Evolutionary conservation across 2,888 invertebrate genomes (phyloP), one percentile per base, ranked within the genome.

Genomic region (Hymenopus coronatus): DNA sequence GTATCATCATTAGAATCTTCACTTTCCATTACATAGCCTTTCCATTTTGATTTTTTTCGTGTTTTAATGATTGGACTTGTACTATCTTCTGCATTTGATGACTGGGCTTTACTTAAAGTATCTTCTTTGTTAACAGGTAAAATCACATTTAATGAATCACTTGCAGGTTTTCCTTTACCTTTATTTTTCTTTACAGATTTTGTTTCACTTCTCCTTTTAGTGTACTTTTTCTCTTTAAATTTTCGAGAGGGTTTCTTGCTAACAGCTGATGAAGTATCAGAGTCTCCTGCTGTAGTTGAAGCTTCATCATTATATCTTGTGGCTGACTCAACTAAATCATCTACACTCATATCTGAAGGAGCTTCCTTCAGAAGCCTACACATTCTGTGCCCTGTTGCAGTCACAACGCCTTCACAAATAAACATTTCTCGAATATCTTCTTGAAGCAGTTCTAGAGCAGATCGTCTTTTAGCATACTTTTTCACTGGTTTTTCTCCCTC

Each of bases 351-450:
- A 54, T 88, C 89, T 54, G 88, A 46, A 90, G 93, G 93, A 20
- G 92, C 93, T 90, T 95, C 93, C 92, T 95, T 95, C 54, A 95
- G 94, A 88, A 95, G 92, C 86, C 95, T 94, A 92, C 96, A 96
- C 94, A 95, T 95, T 90, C 96, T 93, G 91, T 95, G 94, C 20
- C 96, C 96, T 3, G 95, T 95, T 25, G 95, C 94, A 88, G 95
- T 94, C 40, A 96, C 92, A 2, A 96, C 95, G 54, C 95, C 96
- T 90, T 96, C 94, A 90, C 94, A 94, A 88, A 96, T 95, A 91
- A 96, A 96, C 95, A 96, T 96, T 91, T 96, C 96, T 91, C 95
- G 95, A 83, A 96, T 95, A 91, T 96, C 96, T 90, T 96, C 95
- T 91, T 96, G 96, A 2, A 96, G 93, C 92, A 94, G 94, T 91